Conservation (phyloP, 2,797 vertebrate genomes). For the Hylomyscus alleni region DNA sequence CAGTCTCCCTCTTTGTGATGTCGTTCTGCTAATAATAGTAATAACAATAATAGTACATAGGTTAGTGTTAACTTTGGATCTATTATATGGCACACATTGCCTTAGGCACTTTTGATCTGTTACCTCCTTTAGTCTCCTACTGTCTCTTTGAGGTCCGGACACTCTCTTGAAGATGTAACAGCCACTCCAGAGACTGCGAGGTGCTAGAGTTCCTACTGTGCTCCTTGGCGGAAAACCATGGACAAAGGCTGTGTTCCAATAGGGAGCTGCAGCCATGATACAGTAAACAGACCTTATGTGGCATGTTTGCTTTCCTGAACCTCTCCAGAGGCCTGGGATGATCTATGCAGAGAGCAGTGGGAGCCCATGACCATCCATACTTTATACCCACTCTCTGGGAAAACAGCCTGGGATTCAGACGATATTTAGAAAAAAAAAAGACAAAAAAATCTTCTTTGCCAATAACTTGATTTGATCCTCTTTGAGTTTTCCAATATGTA, state of each 20-base stretch:
- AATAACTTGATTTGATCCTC: background rate
- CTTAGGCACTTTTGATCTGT: background rate
- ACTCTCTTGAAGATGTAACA: background rate
- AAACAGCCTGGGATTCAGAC: background rate
- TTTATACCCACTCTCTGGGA: background rate
- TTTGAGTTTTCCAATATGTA: conserved; percentile 36
- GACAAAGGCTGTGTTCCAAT: background rate
- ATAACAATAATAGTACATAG: background rate
- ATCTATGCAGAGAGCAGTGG: background rate
- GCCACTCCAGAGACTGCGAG: background rate
- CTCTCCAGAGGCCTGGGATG: background rate
- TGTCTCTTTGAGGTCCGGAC: background rate
- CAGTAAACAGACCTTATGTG: background rate
- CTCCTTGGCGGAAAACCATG: background rate
- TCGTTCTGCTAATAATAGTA: conserved; percentile 4
- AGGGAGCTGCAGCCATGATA: background rate
- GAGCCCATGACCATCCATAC: background rate
- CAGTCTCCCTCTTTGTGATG: background rate
- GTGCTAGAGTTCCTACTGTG: background rate
- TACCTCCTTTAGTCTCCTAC: background rate
- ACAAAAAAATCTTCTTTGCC: background rate
- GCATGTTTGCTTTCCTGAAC: background rate
- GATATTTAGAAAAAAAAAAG: conserved; percentile 35
- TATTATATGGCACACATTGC: background rate
- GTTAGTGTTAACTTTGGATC: background rate